Evolutionary conservation across 2,797 vertebrate species (phyloP).

Genomic region (Pangasius macronema): DNA sequence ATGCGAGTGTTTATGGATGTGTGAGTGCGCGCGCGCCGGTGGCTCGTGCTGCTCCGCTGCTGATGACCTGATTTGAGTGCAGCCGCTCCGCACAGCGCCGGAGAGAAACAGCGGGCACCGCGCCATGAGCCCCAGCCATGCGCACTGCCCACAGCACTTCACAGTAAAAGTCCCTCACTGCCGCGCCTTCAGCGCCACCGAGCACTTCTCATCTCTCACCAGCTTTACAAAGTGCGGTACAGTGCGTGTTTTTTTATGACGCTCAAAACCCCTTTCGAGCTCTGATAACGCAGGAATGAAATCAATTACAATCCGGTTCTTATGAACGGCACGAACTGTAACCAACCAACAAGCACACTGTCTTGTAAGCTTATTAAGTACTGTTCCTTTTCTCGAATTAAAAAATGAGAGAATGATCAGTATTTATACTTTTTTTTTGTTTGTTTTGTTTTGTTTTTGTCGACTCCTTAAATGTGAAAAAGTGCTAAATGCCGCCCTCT

Average conservation of each 20-base stretch:
- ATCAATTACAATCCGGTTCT: neutral
- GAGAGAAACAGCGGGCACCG: slow-evolving; percentile 46
- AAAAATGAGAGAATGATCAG: neutral
- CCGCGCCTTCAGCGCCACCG: neutral
- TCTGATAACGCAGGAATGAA: neutral
- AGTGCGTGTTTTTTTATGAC: neutral
- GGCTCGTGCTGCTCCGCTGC: slow-evolving; percentile 37
- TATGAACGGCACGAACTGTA: neutral
- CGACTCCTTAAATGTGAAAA: neutral
- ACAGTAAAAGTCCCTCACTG: slow-evolving; percentile 44
- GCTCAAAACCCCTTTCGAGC: neutral
- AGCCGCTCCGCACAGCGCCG: slow-evolving; percentile 42
- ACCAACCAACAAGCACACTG: neutral
- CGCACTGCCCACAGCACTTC: slow-evolving; percentile 6
- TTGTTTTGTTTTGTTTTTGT: neutral
- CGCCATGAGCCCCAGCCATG: slow-evolving; percentile 33
- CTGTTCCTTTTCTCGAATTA: neutral
- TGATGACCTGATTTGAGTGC: slow-evolving; percentile 58
- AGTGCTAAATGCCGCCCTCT: slow-evolving; percentile 34
- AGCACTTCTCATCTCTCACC: neutral
- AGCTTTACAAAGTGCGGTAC: neutral
- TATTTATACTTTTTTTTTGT: neutral
- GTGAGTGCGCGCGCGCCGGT: neutral
- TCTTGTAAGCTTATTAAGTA: neutral
- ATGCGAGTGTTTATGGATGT: neutral